Percentiles rank a stretch among this genome's conserved stretches.
These are phyloP conservation scores for Plagiodera versicolora DNA, from an alignment of 2,888 invertebrate genomes.

Conservation along the genomic window DNA sequence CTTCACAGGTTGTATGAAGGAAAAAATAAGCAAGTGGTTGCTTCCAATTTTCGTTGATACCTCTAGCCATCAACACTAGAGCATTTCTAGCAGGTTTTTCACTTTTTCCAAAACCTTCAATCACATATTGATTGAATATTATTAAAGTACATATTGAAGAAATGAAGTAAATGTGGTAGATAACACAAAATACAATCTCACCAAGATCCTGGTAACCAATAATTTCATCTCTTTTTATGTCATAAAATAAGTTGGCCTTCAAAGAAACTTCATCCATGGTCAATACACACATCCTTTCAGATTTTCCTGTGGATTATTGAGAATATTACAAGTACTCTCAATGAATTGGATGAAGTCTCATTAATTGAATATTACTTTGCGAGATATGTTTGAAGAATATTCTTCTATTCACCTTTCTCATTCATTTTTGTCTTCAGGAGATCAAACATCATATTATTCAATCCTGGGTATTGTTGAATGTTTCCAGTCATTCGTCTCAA, in stretches of 20 bases:
- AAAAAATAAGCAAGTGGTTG: constrained; percentile 10
- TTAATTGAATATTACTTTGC: too few relatives aligned
- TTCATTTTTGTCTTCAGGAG: not conserved
- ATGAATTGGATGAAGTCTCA: too few relatives aligned
- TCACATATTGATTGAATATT: too few relatives aligned
- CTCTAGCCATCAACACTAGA: constrained; percentile 1
- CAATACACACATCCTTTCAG: too few relatives aligned
- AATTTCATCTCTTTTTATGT: constrained; percentile 8
- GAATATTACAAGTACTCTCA: too few relatives aligned
- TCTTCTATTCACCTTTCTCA: not conserved
- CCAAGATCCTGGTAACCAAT: constrained; percentile 5
- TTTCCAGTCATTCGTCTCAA: constrained; percentile 1
- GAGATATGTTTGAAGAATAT: too few relatives aligned
- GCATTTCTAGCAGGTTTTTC: not conserved
- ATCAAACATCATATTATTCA: too few relatives aligned
- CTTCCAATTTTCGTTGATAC: constrained; percentile 8
- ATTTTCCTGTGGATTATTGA: too few relatives aligned
- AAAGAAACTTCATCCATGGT: not conserved
- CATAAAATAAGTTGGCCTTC: constrained; percentile 3
- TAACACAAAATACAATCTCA: not conserved
- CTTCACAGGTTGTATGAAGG: not conserved
- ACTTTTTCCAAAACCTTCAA: not conserved
- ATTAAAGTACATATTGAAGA: too few relatives aligned
- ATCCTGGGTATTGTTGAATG: constrained; percentile 2
- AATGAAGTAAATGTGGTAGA: too few relatives aligned